Conservation (phyloP, 2,113 vertebrate genomes). For the Carassius gibelio region DNA sequence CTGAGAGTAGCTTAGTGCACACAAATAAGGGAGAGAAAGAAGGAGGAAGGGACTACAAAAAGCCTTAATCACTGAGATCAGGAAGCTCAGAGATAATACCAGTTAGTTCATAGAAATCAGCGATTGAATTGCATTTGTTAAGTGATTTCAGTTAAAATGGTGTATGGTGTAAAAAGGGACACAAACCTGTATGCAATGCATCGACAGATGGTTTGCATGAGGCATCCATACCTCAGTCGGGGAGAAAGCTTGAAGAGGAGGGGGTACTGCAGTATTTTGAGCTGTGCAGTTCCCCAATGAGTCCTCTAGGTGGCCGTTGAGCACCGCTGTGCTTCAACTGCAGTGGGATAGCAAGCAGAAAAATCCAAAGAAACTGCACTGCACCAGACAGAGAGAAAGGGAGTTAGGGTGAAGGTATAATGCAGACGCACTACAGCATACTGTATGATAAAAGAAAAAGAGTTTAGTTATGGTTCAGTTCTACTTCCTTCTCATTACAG, state of each 20-base stretch:
- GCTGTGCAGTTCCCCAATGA: constrained; percentile 60
- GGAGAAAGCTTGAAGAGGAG: constrained; percentile 24
- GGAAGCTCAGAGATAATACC: neutral
- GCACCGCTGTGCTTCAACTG: constrained; percentile 60
- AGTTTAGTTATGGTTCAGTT: neutral
- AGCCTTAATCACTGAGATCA: neutral
- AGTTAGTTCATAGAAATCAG: constrained; percentile 19
- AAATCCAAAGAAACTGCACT: constrained; percentile 40
- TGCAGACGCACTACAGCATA: constrained; percentile 35
- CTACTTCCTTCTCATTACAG: neutral
- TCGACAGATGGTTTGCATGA: constrained; percentile 46
- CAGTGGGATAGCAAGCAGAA: constrained; percentile 44
- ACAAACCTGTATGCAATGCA: constrained; percentile 14
- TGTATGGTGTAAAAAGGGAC: constrained; percentile 10
- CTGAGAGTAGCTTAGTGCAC: constrained; percentile 35
- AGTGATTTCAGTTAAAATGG: neutral
- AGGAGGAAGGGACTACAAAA: neutral
- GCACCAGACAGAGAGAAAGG: constrained; percentile 34
- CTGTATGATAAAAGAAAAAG: neutral
- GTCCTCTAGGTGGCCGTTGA: constrained; percentile 66
- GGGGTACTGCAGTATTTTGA: constrained; percentile 69
- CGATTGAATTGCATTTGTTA: neutral
- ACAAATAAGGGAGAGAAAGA: constrained; percentile 16
- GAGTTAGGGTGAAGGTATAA: constrained; percentile 34
- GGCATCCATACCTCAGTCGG: constrained; percentile 34